phyloP scores from a whole-genome alignment of 2,113 vertebrate genomes.

The Brevimyrus niger region DNA sequence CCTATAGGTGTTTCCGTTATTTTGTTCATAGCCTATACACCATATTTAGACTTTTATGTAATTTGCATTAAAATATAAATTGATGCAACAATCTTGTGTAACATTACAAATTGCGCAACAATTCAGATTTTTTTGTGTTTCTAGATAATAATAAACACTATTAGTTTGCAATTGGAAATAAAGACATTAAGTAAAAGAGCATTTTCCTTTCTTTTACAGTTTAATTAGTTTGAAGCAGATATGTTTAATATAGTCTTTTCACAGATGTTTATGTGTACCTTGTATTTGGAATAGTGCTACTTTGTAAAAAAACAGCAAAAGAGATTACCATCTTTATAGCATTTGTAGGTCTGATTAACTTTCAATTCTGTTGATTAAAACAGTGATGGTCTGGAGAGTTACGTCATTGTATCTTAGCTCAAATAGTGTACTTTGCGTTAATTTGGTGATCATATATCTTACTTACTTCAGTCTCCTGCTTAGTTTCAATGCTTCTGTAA shows the following conservation, averaged over 20 bases:
- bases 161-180: neutral
- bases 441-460: neutral
- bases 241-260: neutral
- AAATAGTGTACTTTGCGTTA: neutral
- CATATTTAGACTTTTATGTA: neutral
- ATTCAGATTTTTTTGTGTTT: neutral
- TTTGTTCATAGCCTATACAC: neutral
- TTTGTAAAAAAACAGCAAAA: neutral
- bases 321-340: neutral
- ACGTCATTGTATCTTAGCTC: neutral
- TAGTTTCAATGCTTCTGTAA: neutral
- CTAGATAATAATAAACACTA: neutral
- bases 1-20: neutral
- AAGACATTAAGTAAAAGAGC: neutral
- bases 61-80: neutral
- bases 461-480: neutral
- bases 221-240: neutral
- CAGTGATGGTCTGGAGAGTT: neutral
- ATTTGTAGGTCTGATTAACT: neutral
- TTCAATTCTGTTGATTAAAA: neutral
- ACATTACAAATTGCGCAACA: neutral
- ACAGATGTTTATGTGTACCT: neutral
- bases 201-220: neutral
- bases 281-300: neutral
- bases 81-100: neutral